Evolutionary conservation across 2,888 invertebrate species (phyloP).

Genomic region (Pharmacophagus antenor): DNA sequence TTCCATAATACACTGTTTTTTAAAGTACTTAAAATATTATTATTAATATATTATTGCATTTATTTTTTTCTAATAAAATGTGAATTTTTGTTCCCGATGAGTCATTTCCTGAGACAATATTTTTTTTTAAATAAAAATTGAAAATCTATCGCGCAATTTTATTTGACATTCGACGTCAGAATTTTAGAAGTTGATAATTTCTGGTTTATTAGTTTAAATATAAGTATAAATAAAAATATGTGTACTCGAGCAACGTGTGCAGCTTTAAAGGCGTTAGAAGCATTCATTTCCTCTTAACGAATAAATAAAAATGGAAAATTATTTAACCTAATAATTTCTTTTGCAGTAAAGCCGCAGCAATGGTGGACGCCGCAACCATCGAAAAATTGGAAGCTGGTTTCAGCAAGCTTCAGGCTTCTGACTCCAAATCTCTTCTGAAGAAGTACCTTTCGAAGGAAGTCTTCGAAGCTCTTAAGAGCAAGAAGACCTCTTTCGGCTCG

Average conservation of each 20-base stretch:
- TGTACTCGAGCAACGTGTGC: conserved; percentile 75
- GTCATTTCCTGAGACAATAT: conserved; percentile 4
- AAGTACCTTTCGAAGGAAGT: conserved; percentile 95
- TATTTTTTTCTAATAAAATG: not conserved
- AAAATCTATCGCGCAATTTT: conserved; percentile 20
- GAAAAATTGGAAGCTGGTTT: conserved; percentile 95
- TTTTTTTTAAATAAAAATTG: conserved; percentile 12
- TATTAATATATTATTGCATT: not conserved
- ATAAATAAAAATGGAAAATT: not conserved
- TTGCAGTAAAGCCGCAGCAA: conserved; percentile 87
- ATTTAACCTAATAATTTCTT: conserved; percentile 34
- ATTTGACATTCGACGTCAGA: conserved; percentile 47
- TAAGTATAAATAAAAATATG: conserved; percentile 48
- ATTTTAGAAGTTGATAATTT: conserved; percentile 39
- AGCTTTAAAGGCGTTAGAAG: conserved; percentile 73
- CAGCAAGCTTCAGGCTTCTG: conserved; percentile 91
- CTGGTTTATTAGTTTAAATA: not conserved
- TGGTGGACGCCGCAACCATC: conserved; percentile 95
- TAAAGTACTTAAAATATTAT: not conserved
- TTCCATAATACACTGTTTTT: not conserved
- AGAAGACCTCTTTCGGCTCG: conserved; percentile 96
- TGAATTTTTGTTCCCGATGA: not conserved
- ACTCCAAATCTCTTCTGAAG: conserved; percentile 98
- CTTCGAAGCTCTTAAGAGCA: conserved; percentile 94
- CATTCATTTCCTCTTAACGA: conserved; percentile 32